Evolutionary conservation across 2,888 invertebrate species (phyloP), one percentile per base, ranked within the genome.

Genomic region (Chirona hameri): DNA sequence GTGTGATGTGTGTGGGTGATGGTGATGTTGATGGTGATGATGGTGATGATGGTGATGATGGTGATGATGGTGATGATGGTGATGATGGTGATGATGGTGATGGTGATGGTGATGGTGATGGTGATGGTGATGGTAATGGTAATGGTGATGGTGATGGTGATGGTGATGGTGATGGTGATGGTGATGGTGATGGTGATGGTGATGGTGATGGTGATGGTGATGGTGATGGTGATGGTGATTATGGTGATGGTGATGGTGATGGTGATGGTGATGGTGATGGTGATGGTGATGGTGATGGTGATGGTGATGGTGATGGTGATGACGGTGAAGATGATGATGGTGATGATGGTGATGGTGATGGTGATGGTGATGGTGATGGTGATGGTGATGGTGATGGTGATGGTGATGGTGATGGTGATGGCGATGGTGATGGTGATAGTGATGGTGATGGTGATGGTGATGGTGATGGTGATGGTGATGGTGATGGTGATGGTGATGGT

Each of bases 331-430:
- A n/a, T 21, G 65, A n/a, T 65, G 65, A n/a, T 65, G 65, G n/a
- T 65, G 65, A n/a, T 65, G 65, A 65, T 65, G 65, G 65, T n/a
- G 65, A 65, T 65, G n/a, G 65, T 65, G 65, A n/a, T 65, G 65
- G 65, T 65, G 65, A n/a, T 65, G 65, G n/a, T n/a, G n/a, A n/a
- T 65, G n/a, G 65, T 65, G n/a, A 21, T 65, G 65, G 18, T 18
- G 65, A 65, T 21, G 18, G n/a, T 65, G 18, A 21, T 18, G 18
- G 65, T 65, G 65, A 65, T 65, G 65, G n/a, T 65, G 21, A 65
- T 65, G 18, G 18, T 18, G 21, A 65, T 21, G n/a, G 21, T 65
- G 21, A 65, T 65, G 65, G n/a, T 65, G 65, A 65, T 65, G 65
- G n/a, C n/a, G 65, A 65, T 65, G 65, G 65, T 65, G 65, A n/a